Percentiles rank a stretch among this genome's conserved stretches.
Conservation (phyloP, 2,888 invertebrate species). For the Ectobius pallidus region DNA sequence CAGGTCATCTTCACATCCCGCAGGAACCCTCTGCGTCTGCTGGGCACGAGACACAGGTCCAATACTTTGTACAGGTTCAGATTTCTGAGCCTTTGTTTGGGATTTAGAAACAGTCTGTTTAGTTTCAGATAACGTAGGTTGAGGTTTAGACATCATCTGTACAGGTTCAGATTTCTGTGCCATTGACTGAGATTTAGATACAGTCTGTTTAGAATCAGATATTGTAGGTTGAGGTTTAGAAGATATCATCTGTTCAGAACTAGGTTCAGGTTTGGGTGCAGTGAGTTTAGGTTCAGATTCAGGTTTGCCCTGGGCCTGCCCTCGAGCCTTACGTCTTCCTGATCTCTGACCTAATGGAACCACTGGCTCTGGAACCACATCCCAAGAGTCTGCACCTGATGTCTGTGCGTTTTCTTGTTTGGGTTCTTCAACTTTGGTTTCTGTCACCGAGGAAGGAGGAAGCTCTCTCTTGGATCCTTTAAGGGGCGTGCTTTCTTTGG, state of each 20-base stretch:
- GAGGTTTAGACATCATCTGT: neutral
- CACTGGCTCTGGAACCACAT: neutral
- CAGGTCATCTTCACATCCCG: conserved; percentile 20
- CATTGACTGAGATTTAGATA: neutral
- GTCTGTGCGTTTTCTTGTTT: too few species aligned
- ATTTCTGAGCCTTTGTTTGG: neutral
- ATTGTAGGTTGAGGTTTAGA: too few species aligned
- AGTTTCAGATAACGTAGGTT: neutral
- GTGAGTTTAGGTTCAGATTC: neutral
- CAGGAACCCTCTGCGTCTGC: neutral
- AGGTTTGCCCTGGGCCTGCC: neutral
- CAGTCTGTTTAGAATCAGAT: too few species aligned
- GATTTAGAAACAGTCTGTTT: neutral
- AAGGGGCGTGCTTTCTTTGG: too few species aligned
- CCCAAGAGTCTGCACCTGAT: neutral
- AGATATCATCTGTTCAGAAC: neutral
- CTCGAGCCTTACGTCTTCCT: neutral
- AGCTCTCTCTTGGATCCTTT: too few species aligned
- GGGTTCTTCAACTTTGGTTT: too few species aligned
- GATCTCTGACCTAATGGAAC: neutral
- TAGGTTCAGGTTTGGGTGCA: too few species aligned
- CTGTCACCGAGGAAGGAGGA: too few species aligned
- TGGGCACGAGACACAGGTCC: neutral
- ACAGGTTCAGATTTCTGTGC: neutral
- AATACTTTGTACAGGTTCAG: neutral